Evolutionary conservation across 2,797 vertebrate species (phyloP).

Genomic region (Eulemur mongoz): DNA sequence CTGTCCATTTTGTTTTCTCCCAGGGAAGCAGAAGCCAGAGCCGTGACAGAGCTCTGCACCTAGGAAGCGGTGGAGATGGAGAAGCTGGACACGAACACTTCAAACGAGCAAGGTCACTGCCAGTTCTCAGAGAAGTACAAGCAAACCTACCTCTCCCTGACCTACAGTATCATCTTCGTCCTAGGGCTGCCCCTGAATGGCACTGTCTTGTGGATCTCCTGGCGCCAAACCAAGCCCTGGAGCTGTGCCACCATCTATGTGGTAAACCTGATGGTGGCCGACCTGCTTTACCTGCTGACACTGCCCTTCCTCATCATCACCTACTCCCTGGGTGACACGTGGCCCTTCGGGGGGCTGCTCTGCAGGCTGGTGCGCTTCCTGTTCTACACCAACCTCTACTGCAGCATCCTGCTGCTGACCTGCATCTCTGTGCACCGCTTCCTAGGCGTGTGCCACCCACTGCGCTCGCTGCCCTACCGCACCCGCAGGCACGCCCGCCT

Average conservation of each 20-base stretch:
- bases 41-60: background rate
- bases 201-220: slow-evolving; percentile 76
- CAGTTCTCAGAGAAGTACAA: slow-evolving; percentile 75
- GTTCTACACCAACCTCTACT: slow-evolving; percentile 82
- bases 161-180: slow-evolving; percentile 81
- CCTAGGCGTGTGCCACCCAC: slow-evolving; percentile 82
- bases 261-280: slow-evolving; percentile 83
- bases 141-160: slow-evolving; percentile 74
- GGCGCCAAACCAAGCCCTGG: slow-evolving; percentile 68
- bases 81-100: background rate
- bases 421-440: slow-evolving; percentile 83
- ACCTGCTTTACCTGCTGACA: slow-evolving; percentile 82
- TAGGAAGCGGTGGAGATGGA: background rate
- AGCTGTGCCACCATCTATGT: slow-evolving; percentile 80
- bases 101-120: slow-evolving; percentile 39
- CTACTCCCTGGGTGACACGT: slow-evolving; percentile 70
- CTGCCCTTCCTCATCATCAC: slow-evolving; percentile 83
- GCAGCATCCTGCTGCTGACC: slow-evolving; percentile 84
- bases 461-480: slow-evolving; percentile 72
- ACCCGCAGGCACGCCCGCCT: slow-evolving; percentile 52
- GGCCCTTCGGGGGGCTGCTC: slow-evolving; percentile 80
- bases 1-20: background rate
- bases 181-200: slow-evolving; percentile 82
- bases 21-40: background rate
- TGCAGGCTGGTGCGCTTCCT: slow-evolving; percentile 82